phyloP scores from a whole-genome alignment of 92 coral and sea anemone genomes.

The Chrysogorgia sp. region DNA sequence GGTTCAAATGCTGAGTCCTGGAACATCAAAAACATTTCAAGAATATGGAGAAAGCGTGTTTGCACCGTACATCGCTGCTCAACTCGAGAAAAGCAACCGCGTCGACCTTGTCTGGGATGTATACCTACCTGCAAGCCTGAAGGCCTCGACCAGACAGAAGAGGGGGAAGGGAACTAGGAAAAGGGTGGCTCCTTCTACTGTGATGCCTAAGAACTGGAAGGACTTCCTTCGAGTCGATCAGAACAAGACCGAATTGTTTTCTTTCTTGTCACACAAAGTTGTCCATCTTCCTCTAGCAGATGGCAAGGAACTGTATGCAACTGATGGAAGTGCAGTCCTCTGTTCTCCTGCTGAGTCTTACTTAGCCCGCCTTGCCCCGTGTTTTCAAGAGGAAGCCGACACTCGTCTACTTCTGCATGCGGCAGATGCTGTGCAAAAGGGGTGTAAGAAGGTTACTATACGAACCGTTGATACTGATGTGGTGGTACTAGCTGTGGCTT shows the following conservation, averaged over 20 bases:
- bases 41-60: background rate
- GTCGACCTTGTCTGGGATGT: slow-evolving; percentile 20
- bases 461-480: slow-evolving; percentile 48
- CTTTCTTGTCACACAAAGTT: slow-evolving; percentile 24
- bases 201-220: slow-evolving; percentile 13
- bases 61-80: background rate
- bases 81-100: slow-evolving; percentile 13
- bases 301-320: slow-evolving; percentile 32
- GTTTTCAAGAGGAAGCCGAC: slow-evolving; percentile 35
- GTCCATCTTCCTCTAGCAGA: slow-evolving; percentile 10
- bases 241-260: slow-evolving; percentile 45
- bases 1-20: too few relatives aligned
- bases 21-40: slow-evolving; percentile 7
- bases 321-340: too few relatives aligned
- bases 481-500: slow-evolving; percentile 27
- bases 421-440: slow-evolving; percentile 13
- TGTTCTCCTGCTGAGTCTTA: background rate
- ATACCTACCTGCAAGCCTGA: too few relatives aligned
- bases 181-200: too few relatives aligned
- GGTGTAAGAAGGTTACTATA: slow-evolving; percentile 10
- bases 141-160: too few relatives aligned
- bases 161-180: too few relatives aligned
- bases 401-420: slow-evolving; percentile 35
- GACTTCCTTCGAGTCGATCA: slow-evolving; percentile 46
- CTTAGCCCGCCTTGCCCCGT: slow-evolving; percentile 16